Percentiles rank a stretch among this genome's conserved stretches.
These are phyloP conservation scores for Halcyon smyrnensis DNA, from an alignment of 2,797 vertebrate species.

Conservation along the genomic window DNA sequence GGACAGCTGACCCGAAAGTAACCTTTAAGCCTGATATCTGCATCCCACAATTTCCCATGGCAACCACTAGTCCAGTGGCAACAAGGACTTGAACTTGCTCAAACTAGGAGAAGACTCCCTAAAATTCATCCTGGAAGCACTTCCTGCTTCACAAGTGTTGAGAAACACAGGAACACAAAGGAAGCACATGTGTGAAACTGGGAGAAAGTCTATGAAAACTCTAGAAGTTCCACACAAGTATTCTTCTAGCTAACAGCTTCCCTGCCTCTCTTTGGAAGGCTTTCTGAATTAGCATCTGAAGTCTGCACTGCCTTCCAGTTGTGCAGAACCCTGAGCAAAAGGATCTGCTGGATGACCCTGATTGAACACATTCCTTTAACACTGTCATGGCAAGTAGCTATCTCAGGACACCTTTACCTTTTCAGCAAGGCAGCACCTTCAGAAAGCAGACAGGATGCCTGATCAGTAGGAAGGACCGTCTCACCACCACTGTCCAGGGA, in stretches of 20 bases:
- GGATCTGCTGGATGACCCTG: neutral
- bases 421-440: neutral
- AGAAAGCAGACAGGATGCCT: neutral
- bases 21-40: neutral
- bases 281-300: neutral
- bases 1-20: neutral
- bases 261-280: neutral
- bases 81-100: neutral
- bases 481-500: neutral
- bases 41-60: rapidly evolving
- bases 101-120: neutral
- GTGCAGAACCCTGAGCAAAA: neutral
- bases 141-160: neutral
- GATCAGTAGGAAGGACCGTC: neutral
- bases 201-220: neutral
- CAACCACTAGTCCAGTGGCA: neutral
- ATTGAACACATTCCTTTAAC: neutral
- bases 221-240: neutral
- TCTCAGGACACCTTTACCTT: neutral
- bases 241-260: neutral
- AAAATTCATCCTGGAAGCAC: neutral
- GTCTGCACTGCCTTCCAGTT: neutral
- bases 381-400: neutral
- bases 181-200: neutral
- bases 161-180: neutral